Evolutionary conservation across 1,140 invertebrate genomes (phyloP), one percentile per base, ranked within the genome.

Genomic region (Berghia stephanieae): DNA sequence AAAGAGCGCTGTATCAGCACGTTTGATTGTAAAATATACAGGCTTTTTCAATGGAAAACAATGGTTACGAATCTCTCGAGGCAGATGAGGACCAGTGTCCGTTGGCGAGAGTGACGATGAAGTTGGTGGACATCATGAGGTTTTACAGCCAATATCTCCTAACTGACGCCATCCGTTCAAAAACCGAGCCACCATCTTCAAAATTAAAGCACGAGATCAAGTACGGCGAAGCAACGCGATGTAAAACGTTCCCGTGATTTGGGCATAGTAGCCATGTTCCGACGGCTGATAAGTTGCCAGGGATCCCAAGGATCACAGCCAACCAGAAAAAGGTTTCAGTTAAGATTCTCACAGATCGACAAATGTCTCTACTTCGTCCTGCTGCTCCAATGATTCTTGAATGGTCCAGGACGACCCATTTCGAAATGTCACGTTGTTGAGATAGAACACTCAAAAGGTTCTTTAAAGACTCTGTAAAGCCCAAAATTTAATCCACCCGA

Each of bases 11-110:
- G 27, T 83, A 34, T 0, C 68, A 2, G 76, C 49, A 27, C 69
- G 46, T 0, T 78, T 49, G 21, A 40, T 74, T 18, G 31, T 49
- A 24, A 49, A 74, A 36, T 42, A 57, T 8, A 31, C 55, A 40
- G 75, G 77, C 0, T 82, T 77, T 63, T 78, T 77, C 6, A 84
- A 52, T 0, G 83, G 83, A 40, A 82, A 83, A 75, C 77, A 4
- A 84, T 74, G 2, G 83, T 82, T 13, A 84, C 66, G 52, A 83
- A 84, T 2, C 83, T 60, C 72, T 84, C 83, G 1, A 80, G 38
- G 10, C 81, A 81, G 79, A 84, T 82, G 31, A 77, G 76, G 24
- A 84, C 83, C 0, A 84, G 69, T 36, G 82, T 78, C 83, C 83
- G 49, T 80, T 84, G 13, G 83, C 60, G 57, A 80, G 83, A 55